Evolutionary conservation across 2,113 vertebrate species (phyloP), one percentile per base, ranked within the genome.

Genomic region (Prietella phreatophila): DNA sequence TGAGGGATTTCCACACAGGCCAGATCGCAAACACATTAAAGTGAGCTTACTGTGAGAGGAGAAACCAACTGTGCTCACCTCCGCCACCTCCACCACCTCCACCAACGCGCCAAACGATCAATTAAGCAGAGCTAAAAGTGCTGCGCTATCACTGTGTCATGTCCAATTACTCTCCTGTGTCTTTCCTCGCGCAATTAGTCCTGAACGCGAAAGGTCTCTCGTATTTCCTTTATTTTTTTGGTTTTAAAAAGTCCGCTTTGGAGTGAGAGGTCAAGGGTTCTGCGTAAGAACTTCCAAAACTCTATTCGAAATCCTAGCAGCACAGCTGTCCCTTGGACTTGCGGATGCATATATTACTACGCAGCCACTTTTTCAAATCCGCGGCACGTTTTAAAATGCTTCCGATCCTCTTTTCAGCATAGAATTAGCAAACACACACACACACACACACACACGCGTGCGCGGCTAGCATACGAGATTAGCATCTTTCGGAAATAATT

Each of bases 21-120:
- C 86, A 88, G 83, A 90, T 91, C 88, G 89, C 84, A 90, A 87
- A 89, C 84, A 87, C 91, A 88, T 91, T 90, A 91, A 88, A 90
- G 88, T 58, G 83, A 90, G 87, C 90, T 90, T 82, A 87, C 75
- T 47, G 83, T 47, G 63, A 85, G 85, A 71, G 15, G 14, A 19
- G 67, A 85, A 87, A 88, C 63, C 89, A 87, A 85, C 84, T 89
- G 83, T 25, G 33, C 47, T 81, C 71, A 27, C 42, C 69, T 36
- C 17, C 30, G 2, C 15, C 67, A 2, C 2, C 67, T 71, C n/a
- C 67, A 19, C 33, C 33, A 39, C 33, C 33, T 19, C 7, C 36
- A 2, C 15, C 33, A 73, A 17, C 67, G 53, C 60, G 76, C 60
- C 82, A 73, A 67, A 87, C 75, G 63, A 92, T 93, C 87, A 85